Evolutionary conservation across 1,140 invertebrate species (phyloP).

Genomic region (Asbolus verrucosus): DNA sequence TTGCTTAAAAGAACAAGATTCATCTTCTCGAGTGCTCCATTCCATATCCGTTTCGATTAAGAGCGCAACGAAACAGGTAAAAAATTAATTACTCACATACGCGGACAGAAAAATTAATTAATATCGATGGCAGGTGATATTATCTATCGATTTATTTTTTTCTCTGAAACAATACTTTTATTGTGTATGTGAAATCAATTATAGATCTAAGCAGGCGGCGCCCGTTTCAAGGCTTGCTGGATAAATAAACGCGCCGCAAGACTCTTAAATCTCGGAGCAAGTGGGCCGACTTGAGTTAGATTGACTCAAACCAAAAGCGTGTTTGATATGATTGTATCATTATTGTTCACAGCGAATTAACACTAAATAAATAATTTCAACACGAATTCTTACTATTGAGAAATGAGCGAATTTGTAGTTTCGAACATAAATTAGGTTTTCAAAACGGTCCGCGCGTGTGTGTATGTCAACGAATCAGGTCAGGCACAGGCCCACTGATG

Average conservation of each 20-base stretch:
- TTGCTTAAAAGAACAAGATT: too few species aligned
- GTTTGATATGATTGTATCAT: slow-evolving; percentile 23
- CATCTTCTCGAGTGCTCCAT: too few species aligned
- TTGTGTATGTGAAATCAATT: slow-evolving; percentile 1
- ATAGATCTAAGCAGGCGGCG: slow-evolving; percentile 24
- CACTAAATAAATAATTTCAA: slow-evolving; percentile 29
- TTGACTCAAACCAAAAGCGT: not conserved
- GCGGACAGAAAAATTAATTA: slow-evolving; percentile 12
- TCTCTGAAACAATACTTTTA: too few species aligned
- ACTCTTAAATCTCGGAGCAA: slow-evolving; percentile 18
- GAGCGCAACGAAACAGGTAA: too few species aligned
- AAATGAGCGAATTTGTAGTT: too few species aligned
- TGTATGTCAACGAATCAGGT: too few species aligned
- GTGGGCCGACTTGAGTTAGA: slow-evolving; percentile 30
- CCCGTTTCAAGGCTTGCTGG: slow-evolving; percentile 39
- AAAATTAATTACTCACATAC: not conserved
- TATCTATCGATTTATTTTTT: too few species aligned
- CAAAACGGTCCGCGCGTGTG: too few species aligned
- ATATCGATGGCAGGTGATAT: slow-evolving; percentile 38
- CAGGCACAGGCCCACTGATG: too few species aligned
- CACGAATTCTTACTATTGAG: not conserved
- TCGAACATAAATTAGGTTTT: too few species aligned
- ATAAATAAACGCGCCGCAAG: slow-evolving; percentile 30
- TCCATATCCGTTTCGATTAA: too few species aligned
- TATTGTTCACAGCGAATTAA: slow-evolving; percentile 17